A percentile compares a stretch with the other conserved stretches of the same genome.
These are phyloP conservation scores for Nasua narica DNA, from an alignment of 2,797 vertebrate species.

Conservation along the genomic window DNA sequence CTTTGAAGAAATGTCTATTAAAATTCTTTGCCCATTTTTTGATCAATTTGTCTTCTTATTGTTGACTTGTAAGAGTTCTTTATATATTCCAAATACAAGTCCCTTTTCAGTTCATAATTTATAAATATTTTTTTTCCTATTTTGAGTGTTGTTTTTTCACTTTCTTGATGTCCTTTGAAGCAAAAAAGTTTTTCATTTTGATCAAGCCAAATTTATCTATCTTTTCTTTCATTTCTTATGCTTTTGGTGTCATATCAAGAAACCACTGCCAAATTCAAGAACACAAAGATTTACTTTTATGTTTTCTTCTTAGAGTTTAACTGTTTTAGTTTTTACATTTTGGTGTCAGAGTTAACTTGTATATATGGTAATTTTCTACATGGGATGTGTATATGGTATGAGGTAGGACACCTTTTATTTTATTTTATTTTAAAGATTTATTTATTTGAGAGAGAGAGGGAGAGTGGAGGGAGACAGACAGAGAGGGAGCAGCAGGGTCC, in stretches of 20 bases:
- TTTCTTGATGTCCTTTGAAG: conserved; percentile 1
- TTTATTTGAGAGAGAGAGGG: no score
- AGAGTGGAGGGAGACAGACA: no score
- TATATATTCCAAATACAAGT: background rate
- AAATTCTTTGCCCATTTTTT: background rate
- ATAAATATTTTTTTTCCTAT: background rate
- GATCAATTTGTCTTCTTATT: background rate
- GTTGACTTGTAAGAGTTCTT: background rate
- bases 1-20: background rate
- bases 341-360: background rate
- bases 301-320: background rate
- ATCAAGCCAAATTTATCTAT: background rate
- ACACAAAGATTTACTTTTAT: background rate
- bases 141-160: background rate
- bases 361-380: no score
- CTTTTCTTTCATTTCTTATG: background rate
- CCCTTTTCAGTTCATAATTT: background rate
- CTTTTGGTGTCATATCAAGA: background rate
- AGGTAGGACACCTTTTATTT: background rate
- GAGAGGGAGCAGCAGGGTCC: no score
- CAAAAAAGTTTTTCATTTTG: background rate
- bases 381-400: background rate
- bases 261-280: background rate
- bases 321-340: background rate
- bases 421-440: no score